Evolutionary conservation across 30 jellyfish, hydroid and myxozoan species (phyloP), one percentile per base, ranked within the genome.

Genomic region (Pelagia noctiluca): DNA sequence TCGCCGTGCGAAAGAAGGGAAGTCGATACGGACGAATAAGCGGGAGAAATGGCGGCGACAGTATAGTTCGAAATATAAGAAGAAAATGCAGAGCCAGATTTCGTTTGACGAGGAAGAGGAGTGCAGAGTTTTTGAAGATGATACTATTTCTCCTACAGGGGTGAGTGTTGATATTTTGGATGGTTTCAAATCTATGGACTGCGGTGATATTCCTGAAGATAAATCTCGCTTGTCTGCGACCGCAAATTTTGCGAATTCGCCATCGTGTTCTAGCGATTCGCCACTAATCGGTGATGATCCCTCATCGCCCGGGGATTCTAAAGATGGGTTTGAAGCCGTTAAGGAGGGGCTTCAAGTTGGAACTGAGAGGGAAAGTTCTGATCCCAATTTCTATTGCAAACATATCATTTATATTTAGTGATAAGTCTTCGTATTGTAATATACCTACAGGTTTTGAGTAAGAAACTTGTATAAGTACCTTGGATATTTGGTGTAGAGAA

Each of bases 81-180:
- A 54, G 31, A 68, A 37, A 48, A 82, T 82, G 92, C 86, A 82
- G 34, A 82, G 70, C 50, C 92, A 82, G 38, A 32, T 82, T 19
- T 82, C 92, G 13, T 82, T 82, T 30, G 76, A 82, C 37, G 92
- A 82, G 70, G 79, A 68, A 12, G 92, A 82, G 53, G 91, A 81
- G 29, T 76, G 24, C 28, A 64, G 64, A n/a, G 10, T 37, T 3
- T 62, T 47, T 5, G 35, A n/a, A n/a, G 75, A 62, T 2, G 31
- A 3, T n/a, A n/a, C n/a, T n/a, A n/a, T n/a, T n/a, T n/a, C n/a
- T n/a, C n/a, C n/a, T n/a, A n/a, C n/a, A n/a, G n/a, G n/a, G n/a
- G n/a, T n/a, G n/a, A n/a, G n/a, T n/a, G n/a, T n/a, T n/a, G n/a
- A n/a, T n/a, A n/a, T n/a, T n/a, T n/a, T n/a, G n/a, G n/a, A n/a